These are phyloP conservation scores for Eulithis prunata DNA, from an alignment of 2,888 invertebrate species.

Conservation along the genomic window DNA sequence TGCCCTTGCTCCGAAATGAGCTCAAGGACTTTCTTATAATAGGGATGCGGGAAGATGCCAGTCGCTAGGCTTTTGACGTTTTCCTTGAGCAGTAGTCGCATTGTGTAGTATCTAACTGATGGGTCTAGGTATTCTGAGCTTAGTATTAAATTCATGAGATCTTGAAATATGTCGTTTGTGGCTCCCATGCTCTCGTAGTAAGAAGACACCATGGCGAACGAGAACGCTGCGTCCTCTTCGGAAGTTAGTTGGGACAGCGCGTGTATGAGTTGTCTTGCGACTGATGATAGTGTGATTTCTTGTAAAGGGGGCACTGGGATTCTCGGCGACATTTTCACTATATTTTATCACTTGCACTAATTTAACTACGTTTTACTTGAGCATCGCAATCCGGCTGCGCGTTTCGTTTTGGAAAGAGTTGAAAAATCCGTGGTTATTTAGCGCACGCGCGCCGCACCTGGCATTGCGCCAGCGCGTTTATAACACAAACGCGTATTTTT, in stretches of 20 bases:
- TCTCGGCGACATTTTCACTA: slow-evolving; percentile 86
- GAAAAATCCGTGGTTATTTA: slow-evolving; percentile 74
- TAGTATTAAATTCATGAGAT: slow-evolving; percentile 86
- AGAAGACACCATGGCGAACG: slow-evolving; percentile 85
- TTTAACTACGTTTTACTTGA: slow-evolving; percentile 59
- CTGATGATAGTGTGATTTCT: slow-evolving; percentile 84
- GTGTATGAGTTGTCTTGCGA: slow-evolving; percentile 86
- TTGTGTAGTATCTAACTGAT: slow-evolving; percentile 86
- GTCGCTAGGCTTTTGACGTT: slow-evolving; percentile 87
- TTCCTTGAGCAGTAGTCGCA: slow-evolving; percentile 86
- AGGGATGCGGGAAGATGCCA: slow-evolving; percentile 89
- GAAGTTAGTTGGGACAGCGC: slow-evolving; percentile 85
- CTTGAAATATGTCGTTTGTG: slow-evolving; percentile 88
- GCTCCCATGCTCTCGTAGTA: slow-evolving; percentile 86
- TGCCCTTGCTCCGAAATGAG: slow-evolving; percentile 86
- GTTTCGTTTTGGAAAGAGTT: slow-evolving; percentile 69
- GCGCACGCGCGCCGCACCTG: slow-evolving; percentile 69
- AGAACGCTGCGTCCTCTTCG: slow-evolving; percentile 83
- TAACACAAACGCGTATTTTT: slow-evolving; percentile 79
- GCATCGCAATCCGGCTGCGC: slow-evolving; percentile 61
- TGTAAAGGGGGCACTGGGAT: slow-evolving; percentile 85
- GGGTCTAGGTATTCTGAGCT: slow-evolving; percentile 88
- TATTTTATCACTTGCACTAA: slow-evolving; percentile 51
- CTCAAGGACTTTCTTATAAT: slow-evolving; percentile 87
- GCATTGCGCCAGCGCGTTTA: slow-evolving; percentile 74